A percentile compares a stretch with the other conserved stretches of the same genome.
Evolutionary conservation across 2,113 vertebrate species (phyloP).

Genomic region (Lophura nycthemera): DNA sequence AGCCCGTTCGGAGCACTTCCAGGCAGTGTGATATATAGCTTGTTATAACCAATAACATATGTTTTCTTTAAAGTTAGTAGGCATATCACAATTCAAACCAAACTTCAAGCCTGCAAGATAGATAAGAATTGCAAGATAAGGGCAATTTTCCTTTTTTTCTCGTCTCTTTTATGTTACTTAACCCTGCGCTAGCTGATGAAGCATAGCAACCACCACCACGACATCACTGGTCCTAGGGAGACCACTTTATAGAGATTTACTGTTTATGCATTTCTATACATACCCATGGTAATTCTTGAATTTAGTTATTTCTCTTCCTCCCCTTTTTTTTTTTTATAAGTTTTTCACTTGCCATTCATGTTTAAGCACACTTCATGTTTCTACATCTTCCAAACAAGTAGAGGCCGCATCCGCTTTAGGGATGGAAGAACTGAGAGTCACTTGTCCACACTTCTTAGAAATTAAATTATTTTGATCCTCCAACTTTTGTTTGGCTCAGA

Average conservation of each 20-base stretch:
- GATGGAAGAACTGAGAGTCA: not conserved
- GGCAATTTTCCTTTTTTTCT: not conserved
- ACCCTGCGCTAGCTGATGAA: not conserved
- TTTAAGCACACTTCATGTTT: not conserved
- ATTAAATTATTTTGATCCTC: not conserved
- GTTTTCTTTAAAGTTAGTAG: not conserved
- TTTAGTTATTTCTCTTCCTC: not conserved
- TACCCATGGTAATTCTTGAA: not conserved
- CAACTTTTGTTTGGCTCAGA: not conserved
- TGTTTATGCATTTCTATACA: not conserved
- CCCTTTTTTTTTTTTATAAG: not conserved
- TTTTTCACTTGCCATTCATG: not conserved
- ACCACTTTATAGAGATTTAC: not conserved
- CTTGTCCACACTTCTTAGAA: not conserved
- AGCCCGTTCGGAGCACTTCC: not conserved
- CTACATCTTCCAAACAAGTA: not conserved
- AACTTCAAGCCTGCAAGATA: not conserved
- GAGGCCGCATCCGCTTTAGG: not conserved
- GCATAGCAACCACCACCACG: fast-evolving
- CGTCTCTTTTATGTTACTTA: not conserved
- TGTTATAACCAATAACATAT: not conserved
- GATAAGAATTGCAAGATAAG: not conserved
- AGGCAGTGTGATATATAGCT: not conserved
- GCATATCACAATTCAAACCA: not conserved
- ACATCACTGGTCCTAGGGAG: not conserved